Evolutionary conservation across 1,140 invertebrate genomes (phyloP).

Genomic region (Ylistrum balloti): DNA sequence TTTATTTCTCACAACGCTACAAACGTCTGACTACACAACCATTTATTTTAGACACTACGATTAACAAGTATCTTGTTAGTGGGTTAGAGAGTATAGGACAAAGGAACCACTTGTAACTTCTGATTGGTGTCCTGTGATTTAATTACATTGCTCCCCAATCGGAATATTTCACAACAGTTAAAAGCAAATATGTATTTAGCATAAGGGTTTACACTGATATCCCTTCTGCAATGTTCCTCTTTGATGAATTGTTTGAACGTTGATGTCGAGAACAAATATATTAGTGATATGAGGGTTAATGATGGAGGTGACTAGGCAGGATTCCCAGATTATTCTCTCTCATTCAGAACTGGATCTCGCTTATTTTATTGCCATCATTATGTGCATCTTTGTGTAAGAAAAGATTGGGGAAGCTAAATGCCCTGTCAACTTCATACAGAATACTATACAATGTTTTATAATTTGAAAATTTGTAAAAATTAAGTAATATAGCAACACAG

Average conservation of each 20-base stretch:
- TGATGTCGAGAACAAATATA: not conserved
- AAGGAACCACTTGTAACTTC: not conserved
- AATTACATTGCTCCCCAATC: not conserved
- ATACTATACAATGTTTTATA: too few relatives aligned
- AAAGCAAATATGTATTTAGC: slow-evolving; percentile 22
- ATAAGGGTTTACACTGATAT: slow-evolving; percentile 8
- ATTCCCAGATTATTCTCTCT: too few relatives aligned
- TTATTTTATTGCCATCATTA: too few relatives aligned
- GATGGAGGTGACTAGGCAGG: not conserved
- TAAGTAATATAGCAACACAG: too few relatives aligned
- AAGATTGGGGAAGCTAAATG: too few relatives aligned
- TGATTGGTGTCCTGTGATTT: slow-evolving; percentile 15
- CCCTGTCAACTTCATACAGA: too few relatives aligned
- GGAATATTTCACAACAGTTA: not conserved
- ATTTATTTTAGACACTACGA: not conserved
- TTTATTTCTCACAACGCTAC: not conserved
- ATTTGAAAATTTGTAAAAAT: too few relatives aligned
- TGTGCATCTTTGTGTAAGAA: too few relatives aligned
- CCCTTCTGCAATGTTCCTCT: not conserved
- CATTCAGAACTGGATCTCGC: too few relatives aligned
- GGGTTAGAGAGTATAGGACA: not conserved
- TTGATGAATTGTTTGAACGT: slow-evolving; percentile 8
- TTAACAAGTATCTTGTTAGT: slow-evolving; percentile 35
- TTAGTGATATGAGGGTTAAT: not conserved
- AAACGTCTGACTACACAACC: not conserved